phyloP scores from a whole-genome alignment of 1,140 invertebrate genomes.

The Gonioctena quinquepunctata region DNA sequence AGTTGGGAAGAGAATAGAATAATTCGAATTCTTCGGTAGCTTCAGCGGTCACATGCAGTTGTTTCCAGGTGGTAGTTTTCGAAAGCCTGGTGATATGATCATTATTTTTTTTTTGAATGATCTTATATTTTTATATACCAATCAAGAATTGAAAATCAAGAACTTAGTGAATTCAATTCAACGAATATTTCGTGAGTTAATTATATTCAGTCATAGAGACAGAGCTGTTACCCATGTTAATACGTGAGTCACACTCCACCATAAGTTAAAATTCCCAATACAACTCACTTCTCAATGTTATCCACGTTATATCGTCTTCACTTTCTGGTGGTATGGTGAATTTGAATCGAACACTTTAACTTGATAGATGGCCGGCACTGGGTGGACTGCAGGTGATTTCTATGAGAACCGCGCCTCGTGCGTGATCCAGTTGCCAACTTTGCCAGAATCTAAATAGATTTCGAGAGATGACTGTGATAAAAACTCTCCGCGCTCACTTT shows the following conservation, averaged over 20 bases:
- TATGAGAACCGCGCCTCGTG: neutral
- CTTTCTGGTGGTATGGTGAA: neutral
- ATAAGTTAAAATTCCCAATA: constrained; percentile 6
- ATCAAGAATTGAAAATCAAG: too few relatives aligned
- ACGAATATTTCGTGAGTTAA: too few relatives aligned
- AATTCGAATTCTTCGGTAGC: too few relatives aligned
- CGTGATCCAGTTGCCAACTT: constrained; percentile 10
- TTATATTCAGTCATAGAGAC: too few relatives aligned
- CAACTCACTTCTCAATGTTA: neutral
- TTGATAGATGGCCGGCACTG: constrained; percentile 10
- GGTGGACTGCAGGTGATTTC: constrained; percentile 26
- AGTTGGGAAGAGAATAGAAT: too few relatives aligned
- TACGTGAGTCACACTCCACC: constrained; percentile 18
- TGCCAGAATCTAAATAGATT: constrained; percentile 11
- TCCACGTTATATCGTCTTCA: neutral
- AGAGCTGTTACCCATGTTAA: too few relatives aligned
- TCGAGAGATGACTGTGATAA: neutral
- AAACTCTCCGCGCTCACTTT: neutral
- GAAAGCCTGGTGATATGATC: too few relatives aligned
- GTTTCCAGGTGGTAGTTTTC: too few relatives aligned
- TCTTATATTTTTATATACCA: too few relatives aligned
- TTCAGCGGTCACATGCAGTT: too few relatives aligned
- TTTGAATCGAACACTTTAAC: neutral
- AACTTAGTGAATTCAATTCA: too few relatives aligned
- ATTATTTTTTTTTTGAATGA: too few relatives aligned